phyloP scores from a whole-genome alignment of 2,797 vertebrate genomes.

The Agapornis canus region DNA sequence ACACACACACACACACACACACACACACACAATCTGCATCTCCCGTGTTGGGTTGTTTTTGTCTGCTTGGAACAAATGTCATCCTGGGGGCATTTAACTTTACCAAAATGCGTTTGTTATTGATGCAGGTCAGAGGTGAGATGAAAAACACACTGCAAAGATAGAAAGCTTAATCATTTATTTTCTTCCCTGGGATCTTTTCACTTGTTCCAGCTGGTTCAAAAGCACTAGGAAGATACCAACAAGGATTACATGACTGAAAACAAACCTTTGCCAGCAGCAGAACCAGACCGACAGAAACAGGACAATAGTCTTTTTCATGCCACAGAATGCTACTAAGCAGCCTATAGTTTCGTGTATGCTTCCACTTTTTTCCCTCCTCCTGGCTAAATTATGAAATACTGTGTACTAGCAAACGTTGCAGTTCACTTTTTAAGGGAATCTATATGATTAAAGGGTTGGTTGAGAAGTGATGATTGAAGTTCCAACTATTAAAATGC shows the following conservation, averaged over 20 bases:
- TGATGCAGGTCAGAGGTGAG: not conserved
- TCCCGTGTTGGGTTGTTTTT: not conserved
- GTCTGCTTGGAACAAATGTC: not conserved
- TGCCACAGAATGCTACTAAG: constrained; percentile 23
- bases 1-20: not conserved
- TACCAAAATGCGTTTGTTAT: not conserved
- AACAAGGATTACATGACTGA: not conserved
- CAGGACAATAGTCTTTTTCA: constrained; percentile 62
- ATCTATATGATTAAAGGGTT: constrained; percentile 31
- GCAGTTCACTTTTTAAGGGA: constrained; percentile 5
- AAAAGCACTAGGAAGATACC: not conserved
- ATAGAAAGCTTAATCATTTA: constrained; percentile 4
- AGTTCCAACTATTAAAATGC: constrained; percentile 28
- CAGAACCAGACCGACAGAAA: not conserved
- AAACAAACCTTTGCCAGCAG: constrained; percentile 34
- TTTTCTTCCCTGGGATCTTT: constrained; percentile 38
- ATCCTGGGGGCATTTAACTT: not conserved
- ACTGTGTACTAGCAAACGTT: constrained; percentile 23
- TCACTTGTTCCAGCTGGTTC: constrained; percentile 11
- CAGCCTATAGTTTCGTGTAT: not conserved
- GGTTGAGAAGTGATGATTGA: not conserved
- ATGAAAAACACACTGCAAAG: not conserved
- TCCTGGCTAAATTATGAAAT: not conserved
- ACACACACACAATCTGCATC: not conserved
- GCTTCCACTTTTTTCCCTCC: not conserved